phyloP scores from a whole-genome alignment of 2,113 vertebrate species.

The Crotalus tigris region DNA sequence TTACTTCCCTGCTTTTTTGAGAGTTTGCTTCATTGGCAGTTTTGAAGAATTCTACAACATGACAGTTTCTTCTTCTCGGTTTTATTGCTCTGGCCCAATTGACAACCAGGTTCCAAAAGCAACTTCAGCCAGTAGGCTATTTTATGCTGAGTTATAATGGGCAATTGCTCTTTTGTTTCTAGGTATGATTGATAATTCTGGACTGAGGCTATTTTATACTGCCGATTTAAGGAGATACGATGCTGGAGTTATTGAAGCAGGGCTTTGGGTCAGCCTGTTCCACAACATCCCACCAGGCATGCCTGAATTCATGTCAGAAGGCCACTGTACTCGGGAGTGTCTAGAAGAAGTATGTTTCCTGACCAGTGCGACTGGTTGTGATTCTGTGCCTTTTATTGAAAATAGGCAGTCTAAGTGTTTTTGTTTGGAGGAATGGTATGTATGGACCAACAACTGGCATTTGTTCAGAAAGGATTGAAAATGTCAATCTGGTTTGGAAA shows the following conservation, averaged over 20 bases:
- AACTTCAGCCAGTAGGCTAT: neutral
- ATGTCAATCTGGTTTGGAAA: neutral
- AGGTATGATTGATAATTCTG: conserved; percentile 85
- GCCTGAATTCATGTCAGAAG: conserved; percentile 81
- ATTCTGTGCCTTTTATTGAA: conserved; percentile 6
- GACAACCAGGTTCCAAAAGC: conserved; percentile 8
- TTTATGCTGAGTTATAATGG: neutral
- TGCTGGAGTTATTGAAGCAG: conserved; percentile 85
- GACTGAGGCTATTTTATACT: conserved; percentile 80
- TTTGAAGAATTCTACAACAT: too few relatives aligned
- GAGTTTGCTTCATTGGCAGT: too few relatives aligned
- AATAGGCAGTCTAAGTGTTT: conserved; percentile 3
- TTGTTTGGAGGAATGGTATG: conserved; percentile 23
- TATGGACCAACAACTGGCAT: neutral
- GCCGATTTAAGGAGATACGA: conserved; percentile 75
- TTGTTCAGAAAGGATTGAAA: neutral
- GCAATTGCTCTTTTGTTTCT: conserved; percentile 52
- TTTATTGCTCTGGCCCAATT: conserved; percentile 15
- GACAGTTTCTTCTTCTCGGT: neutral
- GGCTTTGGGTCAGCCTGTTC: conserved; percentile 88
- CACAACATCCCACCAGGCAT: conserved; percentile 86
- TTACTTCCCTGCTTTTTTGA: conserved; percentile 12
- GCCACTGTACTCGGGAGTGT: conserved; percentile 85
- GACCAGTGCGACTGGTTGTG: neutral
- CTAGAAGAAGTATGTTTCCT: conserved; percentile 77